Base-by-base conservation (phyloP, 1,140 invertebrate species). In the Drosophila erecta region DNA sequence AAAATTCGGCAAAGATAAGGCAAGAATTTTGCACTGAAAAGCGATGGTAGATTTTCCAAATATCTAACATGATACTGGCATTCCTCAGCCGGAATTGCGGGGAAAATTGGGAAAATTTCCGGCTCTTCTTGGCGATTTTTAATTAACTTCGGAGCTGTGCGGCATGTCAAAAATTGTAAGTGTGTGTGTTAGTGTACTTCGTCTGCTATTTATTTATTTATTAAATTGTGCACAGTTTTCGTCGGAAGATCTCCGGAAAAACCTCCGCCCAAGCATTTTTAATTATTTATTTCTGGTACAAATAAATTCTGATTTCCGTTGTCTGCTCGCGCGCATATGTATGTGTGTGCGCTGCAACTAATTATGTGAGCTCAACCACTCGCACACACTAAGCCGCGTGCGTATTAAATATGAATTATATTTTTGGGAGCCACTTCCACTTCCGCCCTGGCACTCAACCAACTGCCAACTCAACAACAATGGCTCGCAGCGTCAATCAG, bases 211-310 rank as follows among this genome's bases (percentile, higher is more conserved):
- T 70, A 70, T 57, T 70, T 70, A 70, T 70, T 70, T 70, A 70
- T 70, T 70, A 70, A 70, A 57, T 70, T 70, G 40, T 70, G 66
- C 66, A 69, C 66, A 70, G 64, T 57, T 69, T 70, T 56, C 30
- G 66, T 64, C 27, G 49, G 40, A 55, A 44, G 15, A 24, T 49
- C 22, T 27, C 54, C 22, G n/a, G 33, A 14, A 49, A 64, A 64
- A 33, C 14, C 27, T 27, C 44, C n/a, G 4, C 30, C 24, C 54
- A n/a, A 27, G 37, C 37, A 56, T 40, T 70, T 70, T 70, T 56
- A 70, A 70, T 70, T 70, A 70, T 70, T 70, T 69, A 70, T 70
- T 70, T 70, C 22, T 69, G 10, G 49, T 44, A 38, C 43, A 69
- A 69, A 72, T 72, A 50, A 47, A 57, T 43, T 50, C 27, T 33